phyloP scores from a whole-genome alignment of 2,888 invertebrate genomes.

The Dorcus hopei region DNA sequence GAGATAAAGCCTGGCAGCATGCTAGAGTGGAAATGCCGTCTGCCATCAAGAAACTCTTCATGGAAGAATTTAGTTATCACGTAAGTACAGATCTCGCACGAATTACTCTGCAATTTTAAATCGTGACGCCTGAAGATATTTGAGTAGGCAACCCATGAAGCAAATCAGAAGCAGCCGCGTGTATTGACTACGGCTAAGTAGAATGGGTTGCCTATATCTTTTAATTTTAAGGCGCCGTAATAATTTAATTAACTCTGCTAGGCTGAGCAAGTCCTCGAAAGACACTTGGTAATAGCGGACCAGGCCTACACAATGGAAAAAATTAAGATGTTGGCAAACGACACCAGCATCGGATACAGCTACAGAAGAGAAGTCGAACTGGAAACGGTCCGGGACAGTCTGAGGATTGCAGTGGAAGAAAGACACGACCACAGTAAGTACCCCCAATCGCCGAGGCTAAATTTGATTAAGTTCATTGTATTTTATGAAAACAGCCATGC shows the following conservation, averaged over 20 bases:
- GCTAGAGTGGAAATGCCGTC: slow-evolving; percentile 74
- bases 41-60: slow-evolving; percentile 79
- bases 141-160: no score
- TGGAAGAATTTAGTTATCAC: slow-evolving; percentile 75
- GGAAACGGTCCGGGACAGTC: slow-evolving; percentile 68
- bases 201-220: no score
- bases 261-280: slow-evolving; percentile 80
- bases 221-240: no score
- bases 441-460: neutral
- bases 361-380: slow-evolving; percentile 56
- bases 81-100: slow-evolving; percentile 52
- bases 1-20: slow-evolving; percentile 84
- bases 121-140: no score
- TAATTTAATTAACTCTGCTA: slow-evolving; percentile 36
- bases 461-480: no score
- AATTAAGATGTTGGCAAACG: slow-evolving; percentile 67
- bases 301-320: slow-evolving; percentile 78
- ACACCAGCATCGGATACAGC: slow-evolving; percentile 46
- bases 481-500: no score
- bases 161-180: no score
- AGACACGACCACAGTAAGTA: slow-evolving; percentile 67
- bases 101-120: no score
- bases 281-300: slow-evolving; percentile 81
- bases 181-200: no score
- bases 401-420: slow-evolving; percentile 73